Evolutionary conservation across 2,888 invertebrate species (phyloP).

Genomic region (Drosophila villosipedis): DNA sequence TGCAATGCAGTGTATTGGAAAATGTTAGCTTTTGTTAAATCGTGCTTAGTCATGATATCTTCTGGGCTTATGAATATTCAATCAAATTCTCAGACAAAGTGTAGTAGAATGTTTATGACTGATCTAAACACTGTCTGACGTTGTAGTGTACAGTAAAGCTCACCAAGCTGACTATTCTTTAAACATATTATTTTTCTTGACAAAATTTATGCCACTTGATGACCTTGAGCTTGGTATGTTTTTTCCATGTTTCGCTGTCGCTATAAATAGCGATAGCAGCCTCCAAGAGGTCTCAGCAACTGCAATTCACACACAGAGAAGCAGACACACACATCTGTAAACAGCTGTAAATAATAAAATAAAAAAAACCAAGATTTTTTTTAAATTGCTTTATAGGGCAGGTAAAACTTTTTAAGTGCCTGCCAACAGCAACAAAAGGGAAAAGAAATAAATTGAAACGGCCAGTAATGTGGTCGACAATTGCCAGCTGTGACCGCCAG

Average conservation of each 20-base stretch:
- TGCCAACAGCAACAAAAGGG: constrained; percentile 27
- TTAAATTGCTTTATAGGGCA: constrained; percentile 58
- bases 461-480: constrained; percentile 31
- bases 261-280: constrained; percentile 65
- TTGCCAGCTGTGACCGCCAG: constrained; percentile 50
- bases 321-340: constrained; percentile 24
- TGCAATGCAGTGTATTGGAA: neutral
- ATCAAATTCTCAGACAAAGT: constrained; percentile 17
- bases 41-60: constrained; percentile 19
- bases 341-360: constrained; percentile 57
- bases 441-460: constrained; percentile 36
- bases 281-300: constrained; percentile 58
- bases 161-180: constrained; percentile 1
- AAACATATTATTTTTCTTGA: constrained; percentile 41
- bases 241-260: constrained; percentile 40
- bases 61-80: constrained; percentile 13
- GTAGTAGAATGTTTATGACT: constrained; percentile 1
- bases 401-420: constrained; percentile 57
- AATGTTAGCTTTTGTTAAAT: constrained; percentile 1
- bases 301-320: constrained; percentile 29
- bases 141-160: constrained; percentile 2
- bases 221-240: constrained; percentile 68
- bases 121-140: neutral
- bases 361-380: constrained; percentile 51
- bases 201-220: constrained; percentile 67